Evolutionary conservation across 1,140 invertebrate genomes (phyloP).

Genomic region (Papilio polytes): DNA sequence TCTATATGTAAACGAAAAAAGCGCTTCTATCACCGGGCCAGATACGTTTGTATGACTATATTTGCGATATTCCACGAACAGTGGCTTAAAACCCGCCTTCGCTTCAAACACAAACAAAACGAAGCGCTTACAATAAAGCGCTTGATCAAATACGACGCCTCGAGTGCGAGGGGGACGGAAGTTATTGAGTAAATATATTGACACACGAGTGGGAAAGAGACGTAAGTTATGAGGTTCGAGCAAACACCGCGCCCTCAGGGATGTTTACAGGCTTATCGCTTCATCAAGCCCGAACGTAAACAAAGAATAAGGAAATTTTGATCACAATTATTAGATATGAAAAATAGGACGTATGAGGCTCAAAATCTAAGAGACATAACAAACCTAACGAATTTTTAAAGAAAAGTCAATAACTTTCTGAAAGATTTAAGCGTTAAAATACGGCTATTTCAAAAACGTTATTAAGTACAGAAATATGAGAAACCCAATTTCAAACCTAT

Average conservation of each 20-base stretch:
- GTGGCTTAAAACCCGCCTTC: background rate
- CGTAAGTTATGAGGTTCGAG: background rate
- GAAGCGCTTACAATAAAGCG: constrained; percentile 14
- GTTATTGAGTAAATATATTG: background rate
- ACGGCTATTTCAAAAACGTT: no score
- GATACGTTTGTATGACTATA: background rate
- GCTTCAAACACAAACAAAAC: constrained; percentile 16
- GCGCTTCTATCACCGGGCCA: background rate
- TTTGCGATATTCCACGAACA: constrained; percentile 2
- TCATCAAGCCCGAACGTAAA: constrained; percentile 14
- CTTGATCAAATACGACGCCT: background rate
- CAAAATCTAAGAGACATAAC: background rate
- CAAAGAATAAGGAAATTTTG: constrained; percentile 2
- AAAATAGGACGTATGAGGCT: background rate
- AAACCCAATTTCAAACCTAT: background rate
- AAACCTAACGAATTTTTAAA: no score
- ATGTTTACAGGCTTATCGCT: constrained; percentile 1
- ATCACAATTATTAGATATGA: background rate
- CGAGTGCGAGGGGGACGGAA: background rate
- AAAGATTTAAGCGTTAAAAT: background rate
- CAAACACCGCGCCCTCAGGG: constrained; percentile 3
- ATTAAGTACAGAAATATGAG: background rate
- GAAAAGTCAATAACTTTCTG: background rate
- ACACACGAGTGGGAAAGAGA: background rate
- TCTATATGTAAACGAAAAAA: background rate